Conservation (phyloP, 1,140 invertebrate genomes). For the Trissolcus basalis region DNA sequence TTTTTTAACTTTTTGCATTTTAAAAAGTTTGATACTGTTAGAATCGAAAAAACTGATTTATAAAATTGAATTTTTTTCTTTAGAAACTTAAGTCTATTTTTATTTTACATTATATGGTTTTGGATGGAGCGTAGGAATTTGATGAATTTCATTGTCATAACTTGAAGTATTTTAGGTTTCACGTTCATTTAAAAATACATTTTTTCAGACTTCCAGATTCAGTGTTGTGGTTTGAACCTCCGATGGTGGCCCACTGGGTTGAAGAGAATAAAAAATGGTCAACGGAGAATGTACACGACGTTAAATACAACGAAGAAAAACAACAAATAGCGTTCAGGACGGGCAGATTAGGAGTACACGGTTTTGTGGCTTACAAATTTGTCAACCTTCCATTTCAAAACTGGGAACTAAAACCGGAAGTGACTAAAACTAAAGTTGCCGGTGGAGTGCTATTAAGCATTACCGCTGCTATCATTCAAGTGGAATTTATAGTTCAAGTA, state of each 20-base stretch:
- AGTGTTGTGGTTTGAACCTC: slow-evolving; percentile 89
- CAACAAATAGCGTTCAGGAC: slow-evolving; percentile 85
- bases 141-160: too few species aligned
- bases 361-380: slow-evolving; percentile 84
- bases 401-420: slow-evolving; percentile 87
- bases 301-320: slow-evolving; percentile 90
- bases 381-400: slow-evolving; percentile 89
- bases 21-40: too few species aligned
- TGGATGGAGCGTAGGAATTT: too few species aligned
- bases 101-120: too few species aligned
- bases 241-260: slow-evolving; percentile 87
- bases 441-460: slow-evolving; percentile 79
- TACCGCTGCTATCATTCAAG: slow-evolving; percentile 81
- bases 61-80: too few species aligned
- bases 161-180: too few species aligned
- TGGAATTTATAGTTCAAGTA: slow-evolving; percentile 81
- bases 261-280: slow-evolving; percentile 80
- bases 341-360: slow-evolving; percentile 84
- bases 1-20: slow-evolving; percentile 10
- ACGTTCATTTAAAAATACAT: too few species aligned
- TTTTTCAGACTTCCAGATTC: slow-evolving; percentile 81
- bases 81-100: too few species aligned
- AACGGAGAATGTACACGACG: slow-evolving; percentile 85
- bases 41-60: too few species aligned
- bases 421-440: slow-evolving; percentile 68